Conservation (phyloP, 2,797 vertebrate species). For the Melopsittacus undulatus region DNA sequence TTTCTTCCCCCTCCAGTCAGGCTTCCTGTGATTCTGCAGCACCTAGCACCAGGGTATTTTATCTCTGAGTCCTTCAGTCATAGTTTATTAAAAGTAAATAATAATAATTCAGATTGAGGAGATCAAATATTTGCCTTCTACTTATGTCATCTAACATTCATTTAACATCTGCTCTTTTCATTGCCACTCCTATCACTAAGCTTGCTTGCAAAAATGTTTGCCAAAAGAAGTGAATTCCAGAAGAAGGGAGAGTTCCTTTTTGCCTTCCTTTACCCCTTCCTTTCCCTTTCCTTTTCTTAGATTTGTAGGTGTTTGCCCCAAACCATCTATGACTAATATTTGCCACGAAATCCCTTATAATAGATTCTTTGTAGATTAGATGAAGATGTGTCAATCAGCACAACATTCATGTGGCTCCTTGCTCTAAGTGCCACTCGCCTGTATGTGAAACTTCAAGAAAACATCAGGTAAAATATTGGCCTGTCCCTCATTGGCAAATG, state of each 20-base stretch:
- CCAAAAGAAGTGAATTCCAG: constrained; percentile 1
- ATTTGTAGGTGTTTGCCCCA: background rate
- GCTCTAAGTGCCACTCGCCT: background rate
- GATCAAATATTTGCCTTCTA: constrained; percentile 59
- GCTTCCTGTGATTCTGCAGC: background rate
- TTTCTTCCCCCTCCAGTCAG: background rate
- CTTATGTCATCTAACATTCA: constrained; percentile 1
- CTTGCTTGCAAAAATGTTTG: constrained; percentile 23
- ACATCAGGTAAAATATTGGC: background rate
- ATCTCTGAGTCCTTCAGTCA: background rate
- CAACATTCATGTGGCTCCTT: background rate
- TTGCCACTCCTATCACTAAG: background rate
- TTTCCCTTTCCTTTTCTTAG: background rate
- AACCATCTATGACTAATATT: background rate
- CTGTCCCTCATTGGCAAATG: rapidly evolving
- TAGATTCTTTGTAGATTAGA: background rate
- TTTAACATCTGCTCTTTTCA: constrained; percentile 40
- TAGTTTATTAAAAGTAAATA: constrained; percentile 67
- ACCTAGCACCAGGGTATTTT: background rate
- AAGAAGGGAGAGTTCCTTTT: background rate
- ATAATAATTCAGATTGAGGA: constrained; percentile 48
- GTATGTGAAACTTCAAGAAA: background rate
- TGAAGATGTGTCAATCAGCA: background rate
- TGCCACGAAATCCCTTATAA: background rate
- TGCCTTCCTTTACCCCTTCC: background rate